These are phyloP conservation scores for Leptoteleia sp. DNA, from an alignment of 1,140 invertebrate genomes.

Conservation along the genomic window DNA sequence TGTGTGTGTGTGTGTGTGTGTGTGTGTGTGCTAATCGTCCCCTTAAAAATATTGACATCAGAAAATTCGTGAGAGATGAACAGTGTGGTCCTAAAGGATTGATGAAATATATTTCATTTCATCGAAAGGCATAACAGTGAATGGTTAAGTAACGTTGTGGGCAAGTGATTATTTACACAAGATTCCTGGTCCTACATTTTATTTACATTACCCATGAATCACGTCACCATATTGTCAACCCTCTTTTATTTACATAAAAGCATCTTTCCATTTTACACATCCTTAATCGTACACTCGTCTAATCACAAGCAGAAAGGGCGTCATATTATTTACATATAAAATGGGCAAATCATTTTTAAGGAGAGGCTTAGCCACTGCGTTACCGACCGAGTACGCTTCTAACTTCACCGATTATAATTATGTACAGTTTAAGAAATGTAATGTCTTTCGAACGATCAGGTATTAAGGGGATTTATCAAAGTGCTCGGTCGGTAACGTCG, in stretches of 20 bases:
- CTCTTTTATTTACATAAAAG: conserved; percentile 43
- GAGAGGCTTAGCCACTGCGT: conserved; percentile 8
- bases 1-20: background rate
- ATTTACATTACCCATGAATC: conserved; percentile 39
- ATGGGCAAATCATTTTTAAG: conserved; percentile 23
- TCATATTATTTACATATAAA: conserved; percentile 22
- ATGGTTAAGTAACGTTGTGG: conserved; percentile 45
- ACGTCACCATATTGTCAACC: conserved; percentile 18
- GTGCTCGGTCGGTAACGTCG: conserved; percentile 10
- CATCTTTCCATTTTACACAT: conserved; percentile 26
- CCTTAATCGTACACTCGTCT: conserved; percentile 10
- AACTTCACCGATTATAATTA: background rate
- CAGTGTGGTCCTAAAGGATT: conserved; percentile 38
- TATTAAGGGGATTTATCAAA: background rate
- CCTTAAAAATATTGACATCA: conserved; percentile 16
- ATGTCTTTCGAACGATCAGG: background rate
- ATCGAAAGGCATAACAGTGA: conserved; percentile 60
- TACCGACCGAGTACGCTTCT: conserved; percentile 13
- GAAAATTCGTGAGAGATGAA: conserved; percentile 25
- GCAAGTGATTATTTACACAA: conserved; percentile 59
- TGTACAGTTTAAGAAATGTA: conserved; percentile 12
- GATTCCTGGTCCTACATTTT: conserved; percentile 10
- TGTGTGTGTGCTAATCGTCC: background rate
- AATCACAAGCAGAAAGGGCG: background rate
- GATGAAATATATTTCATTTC: conserved; percentile 35